phyloP scores from a whole-genome alignment of 1,140 invertebrate genomes.

The Agrypnia vestita region DNA sequence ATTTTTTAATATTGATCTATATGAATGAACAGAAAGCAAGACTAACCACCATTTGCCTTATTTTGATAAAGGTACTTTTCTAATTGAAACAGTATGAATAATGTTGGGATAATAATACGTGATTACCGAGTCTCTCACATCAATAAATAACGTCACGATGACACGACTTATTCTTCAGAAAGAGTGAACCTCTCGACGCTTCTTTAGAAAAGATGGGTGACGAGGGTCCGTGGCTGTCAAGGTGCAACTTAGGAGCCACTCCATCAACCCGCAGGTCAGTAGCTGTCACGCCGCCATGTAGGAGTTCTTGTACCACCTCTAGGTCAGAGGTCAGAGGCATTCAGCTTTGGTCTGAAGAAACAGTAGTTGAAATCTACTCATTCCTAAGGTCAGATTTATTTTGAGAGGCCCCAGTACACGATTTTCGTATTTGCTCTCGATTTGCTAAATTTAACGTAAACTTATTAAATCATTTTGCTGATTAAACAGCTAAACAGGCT shows the following conservation, averaged over 20 bases:
- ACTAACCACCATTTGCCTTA: neutral
- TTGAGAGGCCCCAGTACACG: no score
- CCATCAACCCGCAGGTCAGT: neutral
- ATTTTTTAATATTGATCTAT: no score
- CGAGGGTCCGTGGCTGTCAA: constrained; percentile 22
- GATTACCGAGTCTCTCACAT: neutral
- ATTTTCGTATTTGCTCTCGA: no score
- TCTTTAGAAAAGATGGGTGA: constrained; percentile 8
- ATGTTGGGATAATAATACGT: neutral
- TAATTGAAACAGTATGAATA: neutral
- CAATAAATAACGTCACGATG: neutral
- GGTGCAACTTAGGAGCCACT: neutral
- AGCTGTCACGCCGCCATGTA: neutral
- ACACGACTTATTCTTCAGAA: neutral
- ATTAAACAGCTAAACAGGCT: no score
- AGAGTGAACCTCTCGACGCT: neutral
- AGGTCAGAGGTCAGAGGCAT: constrained; percentile 1
- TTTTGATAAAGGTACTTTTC: neutral
- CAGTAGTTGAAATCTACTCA: neutral
- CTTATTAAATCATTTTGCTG: no score
- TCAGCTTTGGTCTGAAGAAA: neutral
- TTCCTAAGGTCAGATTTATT: no score
- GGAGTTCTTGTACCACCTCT: neutral
- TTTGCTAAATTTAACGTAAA: no score
- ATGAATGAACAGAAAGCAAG: no score